Evolutionary conservation across 2,888 invertebrate genomes (phyloP), one percentile per base, ranked within the genome.

Genomic region (Julus scanicus): DNA sequence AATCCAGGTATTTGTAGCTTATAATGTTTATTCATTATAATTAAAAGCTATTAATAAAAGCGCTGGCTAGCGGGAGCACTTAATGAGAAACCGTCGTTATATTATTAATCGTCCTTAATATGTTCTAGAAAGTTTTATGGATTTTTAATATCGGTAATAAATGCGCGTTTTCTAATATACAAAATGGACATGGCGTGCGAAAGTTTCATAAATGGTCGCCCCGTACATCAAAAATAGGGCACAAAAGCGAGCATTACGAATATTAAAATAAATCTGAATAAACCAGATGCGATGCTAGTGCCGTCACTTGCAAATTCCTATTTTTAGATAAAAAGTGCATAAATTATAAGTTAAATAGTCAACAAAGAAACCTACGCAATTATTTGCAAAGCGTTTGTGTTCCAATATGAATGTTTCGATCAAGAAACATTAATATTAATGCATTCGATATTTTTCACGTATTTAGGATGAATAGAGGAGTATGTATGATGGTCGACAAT

Each of bases 51-150:
- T 80, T 80, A 80, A 37, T 80, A 80, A 37, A 13, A 80, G 37
- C 13, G 13, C 80, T 2, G 37, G 37, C 37, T 80, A 37, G 37
- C 11, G 80, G 80, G 80, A 80, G 29, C 37, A 29, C 15, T 80
- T 37, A 37, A 80, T 71, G 71, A 71, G 71, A 71, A 71, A 29
- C 71, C 80, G 37, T 80, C 80, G 80, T 80, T 80, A 39, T 37
- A 37, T 80, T 80, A 80, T 80, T 80, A 80, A 80, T 80, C 80
- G 80, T 37, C 80, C 80, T 80, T 80, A 80, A 39, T 80, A 80
- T 37, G 80, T 80, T 37, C 80, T 39, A 37, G 80, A 80, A 80
- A 37, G 37, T 80, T 53, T 80, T 80, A 80, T 80, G 80, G 37
- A 37, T 80, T 80, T 80, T 80, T 80, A 37, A 80, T 80, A 80